Evolutionary conservation across 2,113 vertebrate genomes (phyloP), one percentile per base, ranked within the genome.

Genomic region (Columbina picui): DNA sequence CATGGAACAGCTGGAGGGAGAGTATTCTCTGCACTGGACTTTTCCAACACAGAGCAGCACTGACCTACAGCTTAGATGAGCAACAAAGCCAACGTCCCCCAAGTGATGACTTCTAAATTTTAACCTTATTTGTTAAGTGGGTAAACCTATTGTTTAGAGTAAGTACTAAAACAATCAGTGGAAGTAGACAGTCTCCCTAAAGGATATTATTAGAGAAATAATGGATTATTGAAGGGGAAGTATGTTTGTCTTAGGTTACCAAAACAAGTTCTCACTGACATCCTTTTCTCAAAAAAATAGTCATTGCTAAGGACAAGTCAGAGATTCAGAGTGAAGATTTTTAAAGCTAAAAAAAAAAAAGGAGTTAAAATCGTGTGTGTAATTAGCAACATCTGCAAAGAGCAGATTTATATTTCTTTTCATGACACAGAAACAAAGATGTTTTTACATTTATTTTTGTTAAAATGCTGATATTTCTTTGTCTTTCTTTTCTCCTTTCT

Each of bases 81-180:
- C 12, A 52, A 41, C n/a, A 65, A n/a, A 61, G 50, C n/a, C 47
- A 39, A 53, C 3, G 3, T 88, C 59, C 1, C 1, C 7, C 55
- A 84, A 92, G 38, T 41, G n/a, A 63, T 80, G 47, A 39, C 27
- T 94, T 90, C 55, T 85, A 10, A 94, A 87, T 73, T 84, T 84
- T 70, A 82, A 88, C 17, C 6, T 91, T n/a, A 71, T 91, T 71
- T 83, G 36, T 90, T 92, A 86, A 90, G 52, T 74, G 88, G 36
- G 4, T 47, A 63, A 84, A 41, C 20, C 80, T 92, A 41, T 95
- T 93, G 89, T 93, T 95, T 84, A 78, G 34, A 93, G 45, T 83
- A 77, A 88, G 32, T 59, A 8, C 38, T 83, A 47, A 94, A 85
- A 90, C 86, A 89, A 93, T 81, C 80, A 41, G 71, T 81, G 68